Evolutionary conservation across 2,113 vertebrate genomes (phyloP).

Genomic region (Hypomesus transpacificus): DNA sequence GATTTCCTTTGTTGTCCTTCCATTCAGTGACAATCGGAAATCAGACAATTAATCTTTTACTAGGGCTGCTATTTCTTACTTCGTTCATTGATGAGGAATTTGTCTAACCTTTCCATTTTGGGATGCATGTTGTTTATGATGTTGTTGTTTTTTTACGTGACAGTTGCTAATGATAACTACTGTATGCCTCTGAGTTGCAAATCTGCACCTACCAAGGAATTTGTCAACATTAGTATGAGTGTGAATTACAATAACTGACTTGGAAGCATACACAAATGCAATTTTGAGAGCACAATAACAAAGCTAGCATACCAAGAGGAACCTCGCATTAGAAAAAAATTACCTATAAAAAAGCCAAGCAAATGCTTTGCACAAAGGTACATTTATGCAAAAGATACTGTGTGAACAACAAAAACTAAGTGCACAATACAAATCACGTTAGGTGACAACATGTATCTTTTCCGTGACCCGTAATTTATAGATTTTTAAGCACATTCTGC

Average conservation of each 20-base stretch:
- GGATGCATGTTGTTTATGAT: slow-evolving; percentile 3
- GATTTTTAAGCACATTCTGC: slow-evolving; percentile 36
- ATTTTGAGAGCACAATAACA: not conserved
- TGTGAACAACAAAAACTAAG: not conserved
- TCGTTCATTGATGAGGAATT: slow-evolving; percentile 35
- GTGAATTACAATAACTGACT: too few species aligned
- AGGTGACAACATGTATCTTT: slow-evolving; percentile 18
- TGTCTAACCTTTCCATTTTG: slow-evolving; percentile 18
- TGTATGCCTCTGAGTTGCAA: too few species aligned
- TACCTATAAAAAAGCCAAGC: too few species aligned
- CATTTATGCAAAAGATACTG: too few species aligned
- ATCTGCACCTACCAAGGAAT: too few species aligned
- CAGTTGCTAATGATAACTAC: not conserved
- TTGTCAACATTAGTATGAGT: too few species aligned
- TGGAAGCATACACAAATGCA: not conserved
- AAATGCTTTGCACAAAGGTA: too few species aligned
- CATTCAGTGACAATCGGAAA: slow-evolving; percentile 38
- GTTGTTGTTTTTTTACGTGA: slow-evolving; percentile 1
- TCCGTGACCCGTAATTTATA: slow-evolving; percentile 36
- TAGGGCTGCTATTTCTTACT: slow-evolving; percentile 20
- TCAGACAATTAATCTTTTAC: slow-evolving; percentile 29
- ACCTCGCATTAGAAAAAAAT: too few species aligned
- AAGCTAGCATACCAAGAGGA: not conserved
- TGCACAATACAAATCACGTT: slow-evolving; percentile 34
- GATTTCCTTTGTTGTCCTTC: slow-evolving; percentile 16